A percentile compares a stretch with the other conserved stretches of the same genome.
Conservation (phyloP, 2,888 invertebrate species). For the Magallana nippona region DNA sequence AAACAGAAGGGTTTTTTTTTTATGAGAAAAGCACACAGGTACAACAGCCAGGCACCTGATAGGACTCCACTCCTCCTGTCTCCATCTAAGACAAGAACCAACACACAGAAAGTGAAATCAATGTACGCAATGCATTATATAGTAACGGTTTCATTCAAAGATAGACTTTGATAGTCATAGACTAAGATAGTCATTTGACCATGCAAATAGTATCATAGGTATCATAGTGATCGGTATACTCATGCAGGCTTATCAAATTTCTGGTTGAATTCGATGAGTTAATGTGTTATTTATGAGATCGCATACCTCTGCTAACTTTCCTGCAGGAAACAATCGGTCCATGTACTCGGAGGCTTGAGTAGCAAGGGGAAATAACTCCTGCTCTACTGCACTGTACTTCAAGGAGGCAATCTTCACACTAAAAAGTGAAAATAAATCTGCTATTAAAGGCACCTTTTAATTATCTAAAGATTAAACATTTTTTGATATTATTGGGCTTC, state of each 20-base stretch:
- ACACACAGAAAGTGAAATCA: slow-evolving; percentile 7
- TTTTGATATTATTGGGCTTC: too few species aligned
- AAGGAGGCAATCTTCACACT: slow-evolving; percentile 84
- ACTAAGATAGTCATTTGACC: not conserved
- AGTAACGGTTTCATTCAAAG: not conserved
- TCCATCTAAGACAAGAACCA: slow-evolving; percentile 56
- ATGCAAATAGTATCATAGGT: not conserved
- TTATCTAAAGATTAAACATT: not conserved
- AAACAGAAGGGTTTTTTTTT: not conserved
- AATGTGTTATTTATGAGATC: not conserved
- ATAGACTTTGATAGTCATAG: too few species aligned
- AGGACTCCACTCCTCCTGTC: slow-evolving; percentile 58
- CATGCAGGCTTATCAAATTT: not conserved
- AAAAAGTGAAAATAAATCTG: slow-evolving; percentile 52
- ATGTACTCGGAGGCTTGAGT: slow-evolving; percentile 86
- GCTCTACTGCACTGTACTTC: slow-evolving; percentile 86
- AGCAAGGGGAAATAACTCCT: slow-evolving; percentile 88
- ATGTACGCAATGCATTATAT: not conserved
- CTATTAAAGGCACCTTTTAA: not conserved
- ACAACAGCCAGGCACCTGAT: slow-evolving; percentile 54
- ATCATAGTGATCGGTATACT: not conserved
- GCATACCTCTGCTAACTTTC: slow-evolving; percentile 87
- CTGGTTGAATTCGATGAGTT: not conserved
- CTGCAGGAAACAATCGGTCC: slow-evolving; percentile 89
- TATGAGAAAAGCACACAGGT: not conserved